Conservation (phyloP, 23 tunicate species). For the Trididemnum nubilum region DNA sequence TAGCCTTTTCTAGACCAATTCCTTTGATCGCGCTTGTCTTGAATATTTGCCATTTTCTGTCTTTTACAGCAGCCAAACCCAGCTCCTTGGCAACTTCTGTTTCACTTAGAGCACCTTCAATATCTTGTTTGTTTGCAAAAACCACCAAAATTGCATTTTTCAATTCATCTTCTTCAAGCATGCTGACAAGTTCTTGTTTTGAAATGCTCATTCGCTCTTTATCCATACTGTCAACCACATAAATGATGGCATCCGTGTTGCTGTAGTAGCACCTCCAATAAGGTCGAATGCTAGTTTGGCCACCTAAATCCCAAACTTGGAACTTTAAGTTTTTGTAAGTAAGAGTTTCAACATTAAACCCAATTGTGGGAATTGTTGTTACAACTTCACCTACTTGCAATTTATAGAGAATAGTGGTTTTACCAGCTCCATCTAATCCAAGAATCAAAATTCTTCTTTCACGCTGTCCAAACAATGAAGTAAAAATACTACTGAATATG, state of each 20-base stretch:
- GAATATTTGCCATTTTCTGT: slow-evolving; percentile 95
- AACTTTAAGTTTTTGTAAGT: slow-evolving; percentile 95
- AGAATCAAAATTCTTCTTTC: slow-evolving; percentile 94
- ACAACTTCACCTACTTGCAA: slow-evolving; percentile 99
- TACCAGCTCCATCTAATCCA: slow-evolving; percentile 99
- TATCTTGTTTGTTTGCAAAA: slow-evolving; percentile 98
- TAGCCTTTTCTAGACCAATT: slow-evolving; percentile 84
- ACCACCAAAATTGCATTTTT: slow-evolving; percentile 89
- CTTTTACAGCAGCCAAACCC: slow-evolving; percentile 75
- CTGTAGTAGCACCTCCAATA: slow-evolving; percentile 99
- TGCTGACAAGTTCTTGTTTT: slow-evolving; percentile 92
- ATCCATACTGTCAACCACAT: slow-evolving; percentile 98
- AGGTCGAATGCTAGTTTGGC: slow-evolving; percentile 98
- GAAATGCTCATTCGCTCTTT: slow-evolving; percentile 91
- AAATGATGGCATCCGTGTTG: slow-evolving; percentile 99
- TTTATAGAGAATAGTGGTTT: slow-evolving; percentile 95
- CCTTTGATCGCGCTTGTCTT: slow-evolving; percentile 94
- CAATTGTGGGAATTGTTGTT: slow-evolving; percentile 99
- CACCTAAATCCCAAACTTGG: slow-evolving; percentile 99
- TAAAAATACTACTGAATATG: slow-evolving; percentile 52
- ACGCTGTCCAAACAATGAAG: slow-evolving; percentile 90
- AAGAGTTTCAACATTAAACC: slow-evolving; percentile 97
- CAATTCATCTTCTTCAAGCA: slow-evolving; percentile 99
- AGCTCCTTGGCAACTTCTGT: slow-evolving; percentile 96
- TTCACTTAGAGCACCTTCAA: slow-evolving; percentile 89